Conservation (phyloP, 1,140 invertebrate genomes). For the Scylla paramamosain region DNA sequence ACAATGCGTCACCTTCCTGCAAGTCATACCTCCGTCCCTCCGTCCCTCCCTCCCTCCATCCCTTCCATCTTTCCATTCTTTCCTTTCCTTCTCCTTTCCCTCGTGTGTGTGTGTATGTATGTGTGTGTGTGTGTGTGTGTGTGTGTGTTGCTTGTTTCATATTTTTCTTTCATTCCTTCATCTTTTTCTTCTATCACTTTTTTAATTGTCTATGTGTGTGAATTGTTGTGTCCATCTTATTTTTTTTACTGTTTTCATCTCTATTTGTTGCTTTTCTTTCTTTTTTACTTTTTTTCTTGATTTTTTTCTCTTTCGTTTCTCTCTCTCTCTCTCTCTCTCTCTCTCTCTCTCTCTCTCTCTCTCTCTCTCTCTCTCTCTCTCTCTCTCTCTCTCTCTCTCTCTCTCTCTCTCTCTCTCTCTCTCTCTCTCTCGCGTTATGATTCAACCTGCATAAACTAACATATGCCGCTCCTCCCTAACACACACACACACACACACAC, state of each 20-base stretch:
- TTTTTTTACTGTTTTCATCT: not conserved
- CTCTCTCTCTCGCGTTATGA: no score
- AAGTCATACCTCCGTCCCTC: conserved; percentile 46
- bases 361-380: no score
- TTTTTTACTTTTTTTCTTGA: not conserved
- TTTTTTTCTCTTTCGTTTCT: not conserved
- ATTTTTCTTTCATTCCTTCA: not conserved
- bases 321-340: not conserved
- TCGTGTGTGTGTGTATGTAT: not conserved
- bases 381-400: no score
- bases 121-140: no score
- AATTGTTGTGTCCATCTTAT: no score
- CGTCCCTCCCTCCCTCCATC: not conserved
- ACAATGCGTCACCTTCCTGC: conserved; percentile 59
- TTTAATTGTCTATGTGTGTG: no score
- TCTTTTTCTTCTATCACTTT: not conserved
- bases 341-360: no score
- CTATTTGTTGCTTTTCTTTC: not conserved
- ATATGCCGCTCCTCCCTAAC: no score
- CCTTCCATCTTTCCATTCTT: not conserved
- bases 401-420: no score
- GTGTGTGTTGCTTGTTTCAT: no score
- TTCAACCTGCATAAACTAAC: no score
- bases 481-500: conserved; percentile 28
- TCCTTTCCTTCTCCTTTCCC: not conserved